Conservation (phyloP, 2,797 vertebrate genomes). For the Xenops minutus region DNA sequence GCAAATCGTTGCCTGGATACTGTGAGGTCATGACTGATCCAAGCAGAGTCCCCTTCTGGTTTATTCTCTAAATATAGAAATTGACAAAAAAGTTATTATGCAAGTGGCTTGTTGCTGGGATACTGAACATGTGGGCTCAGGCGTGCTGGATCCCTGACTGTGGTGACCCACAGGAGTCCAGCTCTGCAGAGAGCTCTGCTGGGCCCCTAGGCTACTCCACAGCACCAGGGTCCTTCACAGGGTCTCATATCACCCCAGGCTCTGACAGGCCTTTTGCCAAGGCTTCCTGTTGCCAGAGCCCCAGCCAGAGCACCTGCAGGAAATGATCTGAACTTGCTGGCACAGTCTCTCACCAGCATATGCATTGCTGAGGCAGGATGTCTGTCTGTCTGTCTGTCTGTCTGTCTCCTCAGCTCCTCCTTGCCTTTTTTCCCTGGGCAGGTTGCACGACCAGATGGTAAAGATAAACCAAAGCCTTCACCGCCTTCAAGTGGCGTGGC, state of each 20-base stretch:
- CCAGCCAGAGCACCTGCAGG: fast-evolving
- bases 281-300: not conserved
- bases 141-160: not conserved
- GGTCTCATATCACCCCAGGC: not conserved
- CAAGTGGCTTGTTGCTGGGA: not conserved
- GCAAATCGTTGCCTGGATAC: constrained; percentile 21
- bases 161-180: not conserved
- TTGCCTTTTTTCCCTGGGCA: constrained; percentile 48
- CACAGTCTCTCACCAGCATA: not conserved
- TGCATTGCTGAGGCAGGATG: not conserved
- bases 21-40: constrained; percentile 27
- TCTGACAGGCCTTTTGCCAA: not conserved
- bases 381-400: not conserved
- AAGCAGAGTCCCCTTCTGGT: not conserved
- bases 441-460: constrained; percentile 98
- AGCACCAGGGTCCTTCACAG: not conserved
- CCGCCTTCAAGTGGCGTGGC: constrained; percentile 93
- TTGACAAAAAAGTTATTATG: not conserved
- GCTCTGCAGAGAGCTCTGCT: not conserved
- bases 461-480: constrained; percentile 99
- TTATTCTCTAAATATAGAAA: constrained; percentile 36
- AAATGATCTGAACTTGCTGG: not conserved
- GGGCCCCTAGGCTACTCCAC: not conserved
- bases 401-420: not conserved
- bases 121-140: not conserved